Evolutionary conservation across 2,888 invertebrate species (phyloP).

Genomic region (Melangyna quadrimaculata): DNA sequence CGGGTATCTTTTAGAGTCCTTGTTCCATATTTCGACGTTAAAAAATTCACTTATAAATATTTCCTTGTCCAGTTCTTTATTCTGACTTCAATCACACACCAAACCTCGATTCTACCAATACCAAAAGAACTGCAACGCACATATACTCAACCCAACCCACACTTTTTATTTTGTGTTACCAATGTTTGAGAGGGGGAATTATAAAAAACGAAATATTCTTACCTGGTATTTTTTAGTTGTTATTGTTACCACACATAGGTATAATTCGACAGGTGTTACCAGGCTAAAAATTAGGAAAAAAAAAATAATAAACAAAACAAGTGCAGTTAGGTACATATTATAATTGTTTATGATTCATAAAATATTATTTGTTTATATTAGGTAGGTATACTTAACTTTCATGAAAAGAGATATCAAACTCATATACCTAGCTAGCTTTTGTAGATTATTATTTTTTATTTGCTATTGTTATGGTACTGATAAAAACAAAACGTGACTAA

Average conservation of each 20-base stretch:
- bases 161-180: neutral
- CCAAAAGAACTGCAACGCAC: neutral
- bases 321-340: neutral
- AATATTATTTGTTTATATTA: neutral
- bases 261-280: conserved; percentile 52
- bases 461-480: neutral
- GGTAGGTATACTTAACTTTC: neutral
- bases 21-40: conserved; percentile 49
- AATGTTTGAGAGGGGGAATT: conserved; percentile 6
- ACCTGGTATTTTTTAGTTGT: conserved; percentile 60
- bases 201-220: conserved; percentile 22
- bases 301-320: neutral
- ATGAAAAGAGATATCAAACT: neutral
- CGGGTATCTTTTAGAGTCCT: conserved; percentile 48
- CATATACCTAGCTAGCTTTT: neutral
- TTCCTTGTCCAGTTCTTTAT: conserved; percentile 45
- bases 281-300: conserved; percentile 9
- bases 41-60: conserved; percentile 15
- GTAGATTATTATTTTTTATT: neutral
- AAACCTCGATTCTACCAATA: conserved; percentile 12
- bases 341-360: conserved; percentile 38
- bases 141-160: conserved; percentile 2
- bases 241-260: conserved; percentile 65
- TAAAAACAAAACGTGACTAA: conserved; percentile 59
- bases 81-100: conserved; percentile 26